Percentiles rank a stretch among this genome's conserved stretches.
phyloP scores from a whole-genome alignment of 64 coral and sea anemone genomes.

The Stichodactyla helianthus region DNA sequence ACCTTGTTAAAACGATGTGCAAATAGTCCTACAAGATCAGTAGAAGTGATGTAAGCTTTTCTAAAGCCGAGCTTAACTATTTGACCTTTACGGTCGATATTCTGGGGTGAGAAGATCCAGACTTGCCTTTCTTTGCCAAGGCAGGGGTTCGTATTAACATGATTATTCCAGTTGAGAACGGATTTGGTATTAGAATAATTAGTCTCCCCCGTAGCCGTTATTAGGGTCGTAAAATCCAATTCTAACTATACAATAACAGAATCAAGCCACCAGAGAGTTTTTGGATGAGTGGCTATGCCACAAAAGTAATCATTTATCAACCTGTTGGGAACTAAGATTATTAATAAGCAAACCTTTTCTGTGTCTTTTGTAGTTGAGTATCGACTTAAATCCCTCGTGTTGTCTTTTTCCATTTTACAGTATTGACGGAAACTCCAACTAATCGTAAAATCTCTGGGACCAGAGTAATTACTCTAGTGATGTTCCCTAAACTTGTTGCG shows the following conservation, averaged over 20 bases:
- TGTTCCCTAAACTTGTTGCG: background rate
- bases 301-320: too few relatives aligned
- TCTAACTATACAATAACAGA: too few relatives aligned
- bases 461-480: background rate
- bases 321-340: background rate
- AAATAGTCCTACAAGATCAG: background rate
- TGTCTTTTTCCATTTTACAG: background rate
- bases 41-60: background rate
- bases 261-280: too few relatives aligned
- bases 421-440: background rate
- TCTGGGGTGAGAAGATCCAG: background rate
- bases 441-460: too few relatives aligned
- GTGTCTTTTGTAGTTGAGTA: background rate
- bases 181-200: too few relatives aligned
- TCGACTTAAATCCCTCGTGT: background rate
- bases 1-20: background rate
- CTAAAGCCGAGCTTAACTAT: background rate
- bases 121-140: too few relatives aligned
- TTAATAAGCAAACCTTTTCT: background rate
- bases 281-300: too few relatives aligned
- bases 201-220: too few relatives aligned
- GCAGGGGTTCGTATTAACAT: too few relatives aligned
- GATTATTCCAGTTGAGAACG: too few relatives aligned
- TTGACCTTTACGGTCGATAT: background rate
- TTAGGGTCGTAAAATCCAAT: too few relatives aligned